phyloP scores from a whole-genome alignment of 2,888 invertebrate genomes.

The Arge pagana region DNA sequence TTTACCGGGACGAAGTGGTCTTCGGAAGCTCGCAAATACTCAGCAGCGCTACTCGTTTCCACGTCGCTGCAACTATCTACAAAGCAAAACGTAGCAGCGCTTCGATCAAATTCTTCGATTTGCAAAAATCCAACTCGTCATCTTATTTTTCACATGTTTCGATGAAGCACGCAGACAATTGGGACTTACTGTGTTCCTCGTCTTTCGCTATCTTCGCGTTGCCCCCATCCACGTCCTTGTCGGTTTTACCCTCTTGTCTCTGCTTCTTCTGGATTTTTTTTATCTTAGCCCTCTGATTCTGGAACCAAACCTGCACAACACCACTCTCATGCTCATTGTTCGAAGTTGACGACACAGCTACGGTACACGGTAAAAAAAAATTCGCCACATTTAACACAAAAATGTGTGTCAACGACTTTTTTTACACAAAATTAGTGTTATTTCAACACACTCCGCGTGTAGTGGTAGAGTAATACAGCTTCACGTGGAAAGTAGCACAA shows the following conservation, averaged over 20 bases:
- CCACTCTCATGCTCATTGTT: too few species aligned
- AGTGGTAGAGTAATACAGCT: too few species aligned
- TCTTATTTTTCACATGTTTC: too few species aligned
- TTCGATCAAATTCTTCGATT: not conserved
- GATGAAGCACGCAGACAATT: slow-evolving; percentile 18
- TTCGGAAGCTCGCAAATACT: slow-evolving; percentile 11
- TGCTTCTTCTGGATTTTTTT: slow-evolving; percentile 80
- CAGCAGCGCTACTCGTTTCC: slow-evolving; percentile 14
- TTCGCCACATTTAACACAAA: too few species aligned
- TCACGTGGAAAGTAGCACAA: too few species aligned
- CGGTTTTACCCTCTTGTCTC: slow-evolving; percentile 44
- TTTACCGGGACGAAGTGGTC: slow-evolving; percentile 16
- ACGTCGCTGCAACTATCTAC: slow-evolving; percentile 17
- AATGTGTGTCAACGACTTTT: too few species aligned
- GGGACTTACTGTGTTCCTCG: slow-evolving; percentile 58
- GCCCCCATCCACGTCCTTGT: slow-evolving; percentile 16
- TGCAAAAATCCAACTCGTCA: too few species aligned
- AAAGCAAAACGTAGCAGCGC: not conserved
- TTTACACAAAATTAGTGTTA: too few species aligned
- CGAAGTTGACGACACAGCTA: too few species aligned
- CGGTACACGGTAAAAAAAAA: too few species aligned
- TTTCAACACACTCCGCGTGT: too few species aligned
- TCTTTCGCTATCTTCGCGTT: slow-evolving; percentile 42
- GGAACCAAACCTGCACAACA: slow-evolving; percentile 95
- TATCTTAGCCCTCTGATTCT: slow-evolving; percentile 97